Evolutionary conservation across 1,140 invertebrate species (phyloP).

Genomic region (Drosophila yakuba): DNA sequence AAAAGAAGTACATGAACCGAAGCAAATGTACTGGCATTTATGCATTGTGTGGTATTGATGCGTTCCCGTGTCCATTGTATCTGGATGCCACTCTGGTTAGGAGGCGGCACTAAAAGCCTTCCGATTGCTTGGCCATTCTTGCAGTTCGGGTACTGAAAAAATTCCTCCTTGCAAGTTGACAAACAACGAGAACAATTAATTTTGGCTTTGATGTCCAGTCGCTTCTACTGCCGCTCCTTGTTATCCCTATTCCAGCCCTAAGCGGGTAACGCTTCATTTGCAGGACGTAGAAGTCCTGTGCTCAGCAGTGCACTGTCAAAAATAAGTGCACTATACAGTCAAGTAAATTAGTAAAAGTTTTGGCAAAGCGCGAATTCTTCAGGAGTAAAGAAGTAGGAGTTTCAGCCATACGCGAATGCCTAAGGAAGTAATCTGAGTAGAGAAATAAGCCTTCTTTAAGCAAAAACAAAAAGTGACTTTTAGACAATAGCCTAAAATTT

Average conservation of each 20-base stretch:
- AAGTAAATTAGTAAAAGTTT: not conserved
- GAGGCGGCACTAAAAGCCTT: constrained; percentile 22
- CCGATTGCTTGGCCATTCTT: constrained; percentile 7
- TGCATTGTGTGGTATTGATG: not conserved
- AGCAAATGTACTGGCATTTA: constrained; percentile 5
- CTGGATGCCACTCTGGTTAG: not conserved
- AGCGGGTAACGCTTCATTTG: constrained; percentile 5
- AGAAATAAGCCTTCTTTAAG: not conserved
- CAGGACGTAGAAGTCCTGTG: not conserved
- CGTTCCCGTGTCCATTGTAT: constrained; percentile 1
- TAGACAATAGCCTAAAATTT: not conserved
- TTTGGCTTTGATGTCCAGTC: constrained; percentile 57
- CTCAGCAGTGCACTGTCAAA: not conserved
- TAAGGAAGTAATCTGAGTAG: not conserved
- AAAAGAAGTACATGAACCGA: not conserved
- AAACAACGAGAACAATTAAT: constrained; percentile 67
- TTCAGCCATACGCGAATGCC: not conserved
- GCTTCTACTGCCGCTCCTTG: not conserved
- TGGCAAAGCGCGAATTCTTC: not conserved
- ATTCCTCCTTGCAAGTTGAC: constrained; percentile 16
- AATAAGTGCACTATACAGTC: not conserved
- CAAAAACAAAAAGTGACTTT: not conserved
- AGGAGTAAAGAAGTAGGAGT: not conserved
- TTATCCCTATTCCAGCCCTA: constrained; percentile 3
- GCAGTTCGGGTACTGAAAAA: constrained; percentile 6